phyloP scores from a whole-genome alignment of 1,140 invertebrate species.

The Neuroterus valhalla region DNA sequence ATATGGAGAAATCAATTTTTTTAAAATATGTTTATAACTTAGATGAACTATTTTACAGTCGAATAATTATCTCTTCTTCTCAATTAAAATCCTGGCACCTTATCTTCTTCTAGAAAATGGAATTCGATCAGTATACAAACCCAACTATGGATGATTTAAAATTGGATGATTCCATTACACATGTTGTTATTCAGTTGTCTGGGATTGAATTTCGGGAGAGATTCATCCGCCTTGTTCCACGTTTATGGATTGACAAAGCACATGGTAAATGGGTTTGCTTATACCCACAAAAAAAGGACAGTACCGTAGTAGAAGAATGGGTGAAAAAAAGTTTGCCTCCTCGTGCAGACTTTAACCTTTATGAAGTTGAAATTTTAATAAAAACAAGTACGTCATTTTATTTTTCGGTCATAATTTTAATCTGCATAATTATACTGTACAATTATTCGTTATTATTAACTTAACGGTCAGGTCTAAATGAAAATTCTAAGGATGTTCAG shows the following conservation, averaged over 20 bases:
- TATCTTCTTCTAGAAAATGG: too few relatives aligned
- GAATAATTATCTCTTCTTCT: too few relatives aligned
- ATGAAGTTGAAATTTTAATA: conserved; percentile 1
- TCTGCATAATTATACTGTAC: background rate
- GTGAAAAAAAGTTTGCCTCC: conserved; percentile 4
- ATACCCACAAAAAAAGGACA: conserved; percentile 21
- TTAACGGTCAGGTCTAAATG: too few relatives aligned
- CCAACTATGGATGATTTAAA: background rate
- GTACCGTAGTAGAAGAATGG: background rate
- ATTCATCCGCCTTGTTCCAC: conserved; percentile 10
- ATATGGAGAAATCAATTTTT: too few relatives aligned
- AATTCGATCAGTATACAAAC: background rate
- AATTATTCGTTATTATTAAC: background rate
- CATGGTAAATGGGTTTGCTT: conserved; percentile 6
- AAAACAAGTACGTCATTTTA: background rate
- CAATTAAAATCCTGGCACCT: too few relatives aligned
- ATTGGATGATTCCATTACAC: background rate
- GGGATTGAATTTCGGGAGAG: background rate
- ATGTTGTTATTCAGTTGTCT: conserved; percentile 3
- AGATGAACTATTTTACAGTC: too few relatives aligned
- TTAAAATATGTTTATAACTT: too few relatives aligned
- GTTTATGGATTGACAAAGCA: conserved; percentile 8
- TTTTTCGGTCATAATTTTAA: background rate
- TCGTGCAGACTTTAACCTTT: background rate
- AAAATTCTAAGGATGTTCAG: too few relatives aligned